Evolutionary conservation across 2,888 invertebrate genomes (phyloP).

Genomic region (Plebejus melissa): DNA sequence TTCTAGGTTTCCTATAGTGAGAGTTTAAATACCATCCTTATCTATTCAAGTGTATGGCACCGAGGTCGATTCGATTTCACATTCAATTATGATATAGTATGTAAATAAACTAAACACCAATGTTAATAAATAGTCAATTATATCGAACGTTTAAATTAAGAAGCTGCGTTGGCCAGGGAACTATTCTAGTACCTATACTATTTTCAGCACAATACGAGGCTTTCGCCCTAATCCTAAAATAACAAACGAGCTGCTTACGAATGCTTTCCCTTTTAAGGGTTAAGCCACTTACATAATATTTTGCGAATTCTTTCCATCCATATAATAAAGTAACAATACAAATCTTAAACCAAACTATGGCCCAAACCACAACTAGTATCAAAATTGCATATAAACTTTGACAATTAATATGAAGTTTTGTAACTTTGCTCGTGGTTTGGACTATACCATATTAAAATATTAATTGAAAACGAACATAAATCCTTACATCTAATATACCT

Average conservation of each 20-base stretch:
- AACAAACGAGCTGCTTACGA: not conserved
- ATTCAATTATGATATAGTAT: not conserved
- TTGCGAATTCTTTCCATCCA: not conserved
- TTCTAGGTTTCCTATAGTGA: not conserved
- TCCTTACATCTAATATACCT: not conserved
- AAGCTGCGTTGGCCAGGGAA: not conserved
- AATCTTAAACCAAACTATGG: not conserved
- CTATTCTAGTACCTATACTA: not conserved
- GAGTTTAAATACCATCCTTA: not conserved
- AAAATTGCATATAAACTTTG: not conserved
- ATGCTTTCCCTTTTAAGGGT: not conserved
- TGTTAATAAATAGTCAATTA: not conserved
- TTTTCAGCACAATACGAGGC: not conserved
- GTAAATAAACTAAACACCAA: not conserved
- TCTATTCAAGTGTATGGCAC: slow-evolving; percentile 3
- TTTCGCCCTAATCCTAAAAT: not conserved
- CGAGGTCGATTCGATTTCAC: not conserved
- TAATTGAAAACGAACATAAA: not conserved
- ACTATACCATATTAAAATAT: not conserved
- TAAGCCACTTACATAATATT: not conserved
- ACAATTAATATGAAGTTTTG: not conserved
- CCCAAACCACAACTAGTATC: not conserved
- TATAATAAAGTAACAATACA: not conserved
- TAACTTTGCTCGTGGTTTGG: not conserved
- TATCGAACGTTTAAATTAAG: not conserved